phyloP scores from a whole-genome alignment of 2,797 vertebrate genomes.

The Takifugu rubripes region DNA sequence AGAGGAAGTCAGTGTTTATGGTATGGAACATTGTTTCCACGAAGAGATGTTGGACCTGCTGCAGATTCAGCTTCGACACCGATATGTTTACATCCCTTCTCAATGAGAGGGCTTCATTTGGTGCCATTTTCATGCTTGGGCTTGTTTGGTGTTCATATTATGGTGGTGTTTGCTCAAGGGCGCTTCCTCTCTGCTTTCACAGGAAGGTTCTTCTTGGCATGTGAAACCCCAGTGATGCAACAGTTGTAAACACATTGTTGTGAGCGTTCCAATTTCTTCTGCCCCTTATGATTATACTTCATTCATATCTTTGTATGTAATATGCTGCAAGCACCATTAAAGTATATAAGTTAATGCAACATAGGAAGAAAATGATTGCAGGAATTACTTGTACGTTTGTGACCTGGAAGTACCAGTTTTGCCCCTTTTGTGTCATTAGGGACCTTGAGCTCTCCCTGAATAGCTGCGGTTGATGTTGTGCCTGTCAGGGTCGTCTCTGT shows the following conservation, averaged over 20 bases:
- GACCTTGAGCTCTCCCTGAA: constrained; percentile 48
- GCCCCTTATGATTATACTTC: neutral
- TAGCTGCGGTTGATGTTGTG: constrained; percentile 41
- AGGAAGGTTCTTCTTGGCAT: constrained; percentile 52
- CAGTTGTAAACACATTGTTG: constrained; percentile 22
- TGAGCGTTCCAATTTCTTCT: constrained; percentile 2
- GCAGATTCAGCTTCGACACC: neutral
- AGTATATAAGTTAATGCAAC: no score
- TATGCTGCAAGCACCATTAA: no score
- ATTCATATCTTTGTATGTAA: neutral
- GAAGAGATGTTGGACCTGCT: constrained; percentile 13
- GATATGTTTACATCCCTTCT: constrained; percentile 3
- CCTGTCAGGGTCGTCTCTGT: constrained; percentile 40
- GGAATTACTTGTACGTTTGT: neutral
- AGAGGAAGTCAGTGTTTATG: constrained; percentile 71
- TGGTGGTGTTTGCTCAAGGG: constrained; percentile 5
- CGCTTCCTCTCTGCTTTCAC: constrained; percentile 38
- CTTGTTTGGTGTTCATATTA: constrained; percentile 12
- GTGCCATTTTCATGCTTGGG: neutral
- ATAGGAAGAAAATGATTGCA: no score
- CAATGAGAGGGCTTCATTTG: neutral
- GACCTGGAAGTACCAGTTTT: neutral
- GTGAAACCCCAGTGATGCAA: constrained; percentile 56
- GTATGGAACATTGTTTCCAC: constrained; percentile 47
- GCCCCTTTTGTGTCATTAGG: constrained; percentile 9